Base-by-base conservation (phyloP, 2,797 vertebrate species). In the Gymnothorax reevesii region DNA sequence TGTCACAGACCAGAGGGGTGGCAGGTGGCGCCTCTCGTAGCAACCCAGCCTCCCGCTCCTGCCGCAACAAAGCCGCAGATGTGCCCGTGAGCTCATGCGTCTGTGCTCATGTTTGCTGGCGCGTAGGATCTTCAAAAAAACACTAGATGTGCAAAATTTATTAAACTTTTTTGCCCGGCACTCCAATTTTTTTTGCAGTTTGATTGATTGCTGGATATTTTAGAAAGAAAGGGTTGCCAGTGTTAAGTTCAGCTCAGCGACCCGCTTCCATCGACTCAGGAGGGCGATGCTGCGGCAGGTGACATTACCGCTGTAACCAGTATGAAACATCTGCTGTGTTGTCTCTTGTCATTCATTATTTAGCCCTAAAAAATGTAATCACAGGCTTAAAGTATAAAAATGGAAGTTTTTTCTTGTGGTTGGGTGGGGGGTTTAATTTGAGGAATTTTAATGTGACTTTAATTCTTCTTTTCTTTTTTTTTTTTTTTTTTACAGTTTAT, bases 1-100 rank as follows among this genome's bases (percentile, higher is more conserved):
- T 13, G 1, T 86, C 6, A 57, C 20, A 90, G 89, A 82, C 88
- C 89, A 86, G 49, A 85, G 64, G 84, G n/a, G 25, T 64, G 87
- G 60, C 27, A 86, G 85, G 77, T 86, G 88, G 89, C 89, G 90
- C 57, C 84, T 57, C 69, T 83, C 83, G 49, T 42, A 75, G 82
- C 20, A 82, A 2, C 62, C 52, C 17, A 62, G 20, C 33, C 8
- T n/a, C 2, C 25, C 13, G 33, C 49, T 77, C n/a, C 9, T 49
- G 52, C 60, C 25, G 12, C 75, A 27, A 12, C n/a, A 7, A 59
- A 64, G 33, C 60, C 57, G n/a, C 49, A 55, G 10, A 12, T 55
- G 17, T 27, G 42, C 17, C 7, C 3, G 27, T 12, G 6, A 33
- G 52, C 73, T n/a, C 77, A 55, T 8, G 12, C 12, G 52, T 13